Base-by-base conservation (phyloP, 2,797 vertebrate genomes). In the Scyliorhinus canicula region DNA sequence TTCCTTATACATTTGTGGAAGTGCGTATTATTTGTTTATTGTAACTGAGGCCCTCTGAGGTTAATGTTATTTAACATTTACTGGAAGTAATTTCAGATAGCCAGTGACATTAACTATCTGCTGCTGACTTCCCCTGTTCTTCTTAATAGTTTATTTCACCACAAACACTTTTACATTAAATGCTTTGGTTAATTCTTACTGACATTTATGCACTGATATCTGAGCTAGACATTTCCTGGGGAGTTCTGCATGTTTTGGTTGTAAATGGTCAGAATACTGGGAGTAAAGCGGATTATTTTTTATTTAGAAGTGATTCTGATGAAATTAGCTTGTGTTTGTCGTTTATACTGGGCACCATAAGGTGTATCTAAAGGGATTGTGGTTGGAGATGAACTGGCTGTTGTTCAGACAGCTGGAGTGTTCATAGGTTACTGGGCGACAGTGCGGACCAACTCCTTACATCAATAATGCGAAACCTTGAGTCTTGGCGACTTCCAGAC, bases 1-100 rank as follows among this genome's bases (percentile, higher is more conserved):
- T 94, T 71, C 67, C 31, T 50, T 74, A 26, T 31, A 52, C 31
- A 14, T 94, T 69, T 52, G 93, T 52, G 67, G 67, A 69, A 52
- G 67, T 50, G 31, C 19, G 12, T 69, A 21, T 50, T 47, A 47
- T 71, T 69, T 94, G 93, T 94, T 94, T 74, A 94, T 74, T 94
- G 67, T 52, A 35, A 94, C 93, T 16, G 93, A 50, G 31, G 28
- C 26, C 16, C 31, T 74, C 67, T 63, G 93, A 35, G 63, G 26
- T 67, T 50, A 21, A 74, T 14, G 47, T 6, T 74, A n/a, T 52
- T 94, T 50, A 94, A 55, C 31, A 47, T 94, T 94, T 94, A 71
- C 67, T 94, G 93, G 93, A 94, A 94, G 26, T 71, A 52, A 40
- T 94, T 50, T 1, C 93, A 31, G 93, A 52, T 47, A 50, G 28